phyloP scores from a whole-genome alignment of 2,888 invertebrate genomes.

The Cheilosia variabilis region DNA sequence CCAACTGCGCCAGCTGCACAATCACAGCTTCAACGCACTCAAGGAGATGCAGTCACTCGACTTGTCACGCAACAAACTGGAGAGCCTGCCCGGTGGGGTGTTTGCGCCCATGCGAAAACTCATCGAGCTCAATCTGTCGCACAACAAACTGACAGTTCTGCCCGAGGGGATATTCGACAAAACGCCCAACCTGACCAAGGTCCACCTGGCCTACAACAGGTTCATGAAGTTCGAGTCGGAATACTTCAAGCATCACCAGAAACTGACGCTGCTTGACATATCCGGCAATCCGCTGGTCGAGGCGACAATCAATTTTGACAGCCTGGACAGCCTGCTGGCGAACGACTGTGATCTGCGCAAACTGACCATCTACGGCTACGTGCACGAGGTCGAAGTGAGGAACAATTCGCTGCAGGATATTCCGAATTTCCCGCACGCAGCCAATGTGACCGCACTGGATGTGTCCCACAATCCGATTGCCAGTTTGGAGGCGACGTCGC shows the following conservation, averaged over 20 bases:
- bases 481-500: constrained; percentile 79
- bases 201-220: constrained; percentile 79
- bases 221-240: constrained; percentile 81
- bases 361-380: constrained; percentile 79
- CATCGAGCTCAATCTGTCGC: constrained; percentile 79
- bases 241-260: constrained; percentile 79
- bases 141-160: constrained; percentile 79
- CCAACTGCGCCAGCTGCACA: constrained; percentile 78
- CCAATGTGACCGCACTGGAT: constrained; percentile 80
- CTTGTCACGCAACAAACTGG: constrained; percentile 79
- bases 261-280: constrained; percentile 79
- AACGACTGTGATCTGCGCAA: constrained; percentile 81
- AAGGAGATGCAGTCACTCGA: constrained; percentile 81
- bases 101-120: constrained; percentile 80
- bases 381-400: constrained; percentile 80
- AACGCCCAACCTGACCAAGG: constrained; percentile 80
- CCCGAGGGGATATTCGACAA: constrained; percentile 80
- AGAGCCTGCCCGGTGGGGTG: constrained; percentile 78
- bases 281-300: constrained; percentile 81
- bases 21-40: constrained; percentile 81
- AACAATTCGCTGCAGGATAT: constrained; percentile 81
- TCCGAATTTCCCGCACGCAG: constrained; percentile 80
- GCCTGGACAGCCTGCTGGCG: constrained; percentile 77
- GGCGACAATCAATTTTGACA: constrained; percentile 79
- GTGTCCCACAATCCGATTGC: constrained; percentile 81